Percentiles rank a stretch among this genome's conserved stretches.
Conservation (phyloP, 2,113 vertebrate species). For the Todiramphus chloris region DNA sequence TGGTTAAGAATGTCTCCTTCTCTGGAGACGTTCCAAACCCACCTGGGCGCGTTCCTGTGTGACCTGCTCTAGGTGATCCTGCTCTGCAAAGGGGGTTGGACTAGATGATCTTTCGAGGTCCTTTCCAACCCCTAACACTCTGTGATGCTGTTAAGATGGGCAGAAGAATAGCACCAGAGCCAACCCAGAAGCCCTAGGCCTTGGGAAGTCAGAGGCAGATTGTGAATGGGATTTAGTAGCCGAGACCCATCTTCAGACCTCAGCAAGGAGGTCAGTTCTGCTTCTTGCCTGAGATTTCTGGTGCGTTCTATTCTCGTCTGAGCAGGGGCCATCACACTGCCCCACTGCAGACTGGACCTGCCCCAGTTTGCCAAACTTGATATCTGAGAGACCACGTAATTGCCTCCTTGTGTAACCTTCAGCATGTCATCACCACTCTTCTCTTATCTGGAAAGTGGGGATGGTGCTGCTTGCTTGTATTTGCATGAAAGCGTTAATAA, state of each 20-base stretch:
- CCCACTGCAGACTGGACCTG: background rate
- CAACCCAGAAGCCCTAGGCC: background rate
- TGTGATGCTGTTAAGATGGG: background rate
- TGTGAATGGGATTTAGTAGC: background rate
- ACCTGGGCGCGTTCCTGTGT: too few relatives aligned
- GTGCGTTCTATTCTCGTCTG: background rate
- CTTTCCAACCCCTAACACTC: background rate
- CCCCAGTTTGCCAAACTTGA: rapidly evolving
- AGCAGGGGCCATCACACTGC: background rate
- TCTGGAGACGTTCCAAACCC: too few relatives aligned
- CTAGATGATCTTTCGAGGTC: background rate
- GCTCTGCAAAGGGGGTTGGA: background rate
- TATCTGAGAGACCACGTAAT: rapidly evolving
- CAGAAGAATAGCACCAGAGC: background rate
- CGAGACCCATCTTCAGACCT: background rate
- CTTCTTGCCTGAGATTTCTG: background rate
- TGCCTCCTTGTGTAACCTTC: background rate
- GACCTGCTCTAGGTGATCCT: too few relatives aligned
- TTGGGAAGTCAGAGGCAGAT: background rate
- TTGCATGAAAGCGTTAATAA: background rate
- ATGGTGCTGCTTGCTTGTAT: background rate
- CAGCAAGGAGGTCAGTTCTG: background rate
- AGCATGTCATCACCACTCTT: background rate
- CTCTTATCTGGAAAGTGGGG: background rate
- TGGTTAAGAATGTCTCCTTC: background rate